Conservation (phyloP, 1,140 invertebrate species). For the Mamestra configurata region DNA sequence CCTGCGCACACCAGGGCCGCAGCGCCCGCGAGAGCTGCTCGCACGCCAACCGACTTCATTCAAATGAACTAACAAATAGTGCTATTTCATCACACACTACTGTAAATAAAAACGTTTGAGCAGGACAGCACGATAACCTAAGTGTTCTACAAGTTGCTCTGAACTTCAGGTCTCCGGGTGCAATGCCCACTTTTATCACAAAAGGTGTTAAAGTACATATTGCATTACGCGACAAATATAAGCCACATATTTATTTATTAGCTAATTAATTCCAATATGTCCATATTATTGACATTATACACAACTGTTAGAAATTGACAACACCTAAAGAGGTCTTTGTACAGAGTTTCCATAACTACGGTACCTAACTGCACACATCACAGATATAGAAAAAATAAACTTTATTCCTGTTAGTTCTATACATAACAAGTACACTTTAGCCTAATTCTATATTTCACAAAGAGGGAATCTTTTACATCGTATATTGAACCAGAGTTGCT, state of each 20-base stretch:
- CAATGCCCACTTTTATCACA: slow-evolving; percentile 69
- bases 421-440: slow-evolving; percentile 77
- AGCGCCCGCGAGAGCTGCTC: slow-evolving; percentile 5
- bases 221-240: slow-evolving; percentile 70
- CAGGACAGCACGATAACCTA: slow-evolving; percentile 44
- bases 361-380: slow-evolving; percentile 77
- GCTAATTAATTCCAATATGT: slow-evolving; percentile 57
- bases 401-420: slow-evolving; percentile 71
- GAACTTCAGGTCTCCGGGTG: slow-evolving; percentile 66
- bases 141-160: slow-evolving; percentile 14
- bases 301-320: slow-evolving; percentile 73
- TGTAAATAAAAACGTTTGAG: slow-evolving; percentile 47
- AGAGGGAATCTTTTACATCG: slow-evolving; percentile 48
- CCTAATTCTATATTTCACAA: slow-evolving; percentile 60
- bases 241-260: slow-evolving; percentile 70
- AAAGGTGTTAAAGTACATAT: slow-evolving; percentile 63
- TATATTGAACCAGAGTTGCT: slow-evolving; percentile 40
- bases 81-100: slow-evolving; percentile 25
- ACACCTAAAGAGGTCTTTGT: slow-evolving; percentile 74
- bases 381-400: slow-evolving; percentile 84
- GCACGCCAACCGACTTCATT: not conserved
- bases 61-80: slow-evolving; percentile 40
- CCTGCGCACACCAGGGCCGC: slow-evolving; percentile 42
- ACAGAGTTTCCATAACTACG: slow-evolving; percentile 75
- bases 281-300: slow-evolving; percentile 64